Base-by-base conservation (phyloP, 2,888 invertebrate genomes). In the Leptinotarsa tumamoca region DNA sequence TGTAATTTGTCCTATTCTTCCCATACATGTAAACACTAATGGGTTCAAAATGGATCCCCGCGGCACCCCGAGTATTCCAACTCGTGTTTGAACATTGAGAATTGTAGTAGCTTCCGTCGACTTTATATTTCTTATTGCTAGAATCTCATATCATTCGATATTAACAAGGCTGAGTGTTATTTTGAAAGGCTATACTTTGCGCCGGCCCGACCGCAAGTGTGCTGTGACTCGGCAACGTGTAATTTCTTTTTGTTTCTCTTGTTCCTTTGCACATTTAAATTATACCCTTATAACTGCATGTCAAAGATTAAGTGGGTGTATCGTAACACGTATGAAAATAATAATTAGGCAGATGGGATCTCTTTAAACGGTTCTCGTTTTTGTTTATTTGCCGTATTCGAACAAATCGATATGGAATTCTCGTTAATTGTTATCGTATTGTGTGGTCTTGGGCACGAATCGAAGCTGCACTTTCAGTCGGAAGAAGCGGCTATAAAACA, bases 291-390 rank as follows among this genome's bases (percentile, higher is more conserved):
- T 82, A 82, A 79, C 80, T 75, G 76, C 82, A 81, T 82, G 83
- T 83, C 83, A 82, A 82, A 83, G 84, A 84, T 84, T 83, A 84
- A 84, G 82, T 83, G 83, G 84, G 84, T 83, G 84, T 83, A 83
- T 82, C 83, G 80, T 83, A 83, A 83, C 83, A 83, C 84, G 84
- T 84, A 84, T 82, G 83, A 83, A 84, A 84, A 84, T 80, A 84
- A 84, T 84, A 83, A 84, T 84, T 84, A 83, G 82, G 80, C 79
- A 82, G 84, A 84, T 83, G 82, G 78, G 82, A 84, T 84, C 84
- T 82, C 78, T 81, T 81, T 83, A 82, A 80, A 80, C 72, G 80
- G 76, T 79, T 76, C 75, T 78, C 73, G 74, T 80, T 79, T 80
- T 80, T 74, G 72, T 78, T 75, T 78, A 76, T 80, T 78, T 80